Evolutionary conservation across 2,888 invertebrate genomes (phyloP), one percentile per base, ranked within the genome.

Genomic region (Zelleria hepariella): DNA sequence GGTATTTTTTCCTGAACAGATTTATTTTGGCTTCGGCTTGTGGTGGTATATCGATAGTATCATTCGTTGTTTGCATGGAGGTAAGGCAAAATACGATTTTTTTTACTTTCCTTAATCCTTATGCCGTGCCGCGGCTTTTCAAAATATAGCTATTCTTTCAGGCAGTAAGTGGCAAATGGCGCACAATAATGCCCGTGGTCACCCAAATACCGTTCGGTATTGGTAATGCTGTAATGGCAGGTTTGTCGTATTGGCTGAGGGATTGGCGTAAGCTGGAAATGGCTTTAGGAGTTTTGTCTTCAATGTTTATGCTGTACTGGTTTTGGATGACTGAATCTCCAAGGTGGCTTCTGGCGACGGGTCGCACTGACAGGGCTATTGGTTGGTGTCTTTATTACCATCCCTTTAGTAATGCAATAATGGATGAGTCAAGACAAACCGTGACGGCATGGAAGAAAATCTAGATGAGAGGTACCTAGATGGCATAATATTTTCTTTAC

Each of bases 51-150:
- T 89, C 91, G 63, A 90, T 92, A 20, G 91, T 91, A 65, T 92
- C 93, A 0, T 93, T 93, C 70, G 92, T 93, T 1, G 77, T 93
- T 66, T 92, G 91, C 73, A 90, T 92, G 89, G 92, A 91, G 83
- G 89, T 84, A 70, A 70, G 72, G 21, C 23, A 8, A 6, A 49
- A 49, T 49, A 20, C 20, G 8, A 49, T 49, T 49, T 49, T 49
- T 0, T 20, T 8, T n/a, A n/a, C n/a, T n/a, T n/a, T n/a, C n/a
- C n/a, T n/a, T n/a, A n/a, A n/a, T n/a, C n/a, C n/a, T n/a, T n/a
- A n/a, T n/a, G n/a, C n/a, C n/a, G n/a, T 32, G 5, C 10, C 32
- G 10, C 32, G 6, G 32, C 32, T 32, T 32, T 32, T 32, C 10
- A 5, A 32, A 32, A 7, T 32, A 32, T 32, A 32, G 6, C 10